Evolutionary conservation across 2,797 vertebrate species (phyloP).

Genomic region (Setipinna tenuifilis): DNA sequence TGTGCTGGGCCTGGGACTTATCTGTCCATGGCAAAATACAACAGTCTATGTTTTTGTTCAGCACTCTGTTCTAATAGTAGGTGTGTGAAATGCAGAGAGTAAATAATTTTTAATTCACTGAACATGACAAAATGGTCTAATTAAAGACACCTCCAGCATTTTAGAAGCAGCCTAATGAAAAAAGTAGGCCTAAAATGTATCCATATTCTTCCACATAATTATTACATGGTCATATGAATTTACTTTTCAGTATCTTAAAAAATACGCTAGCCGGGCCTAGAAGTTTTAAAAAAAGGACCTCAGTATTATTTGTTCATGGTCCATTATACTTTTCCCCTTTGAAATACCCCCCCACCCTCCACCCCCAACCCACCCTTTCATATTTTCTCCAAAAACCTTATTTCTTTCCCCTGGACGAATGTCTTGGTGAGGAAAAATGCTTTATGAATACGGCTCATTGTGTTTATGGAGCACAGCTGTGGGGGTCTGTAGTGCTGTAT

Average conservation of each 20-base stretch:
- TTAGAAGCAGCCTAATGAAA: neutral
- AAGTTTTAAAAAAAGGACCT: constrained; percentile 23
- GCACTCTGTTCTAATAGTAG: neutral
- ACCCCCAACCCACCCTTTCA: neutral
- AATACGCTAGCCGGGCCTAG: neutral
- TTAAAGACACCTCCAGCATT: neutral
- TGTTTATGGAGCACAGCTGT: constrained; percentile 34
- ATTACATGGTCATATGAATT: neutral
- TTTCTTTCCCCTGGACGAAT: constrained; percentile 25
- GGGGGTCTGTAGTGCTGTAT: constrained; percentile 28
- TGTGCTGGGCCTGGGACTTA: neutral
- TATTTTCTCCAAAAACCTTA: constrained; percentile 2
- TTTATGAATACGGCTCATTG: constrained; percentile 32
- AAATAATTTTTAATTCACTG: neutral
- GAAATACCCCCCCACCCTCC: neutral
- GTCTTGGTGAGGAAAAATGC: constrained; percentile 32
- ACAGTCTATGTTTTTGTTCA: neutral
- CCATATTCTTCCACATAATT: neutral
- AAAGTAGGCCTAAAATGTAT: neutral
- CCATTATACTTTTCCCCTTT: constrained; percentile 7
- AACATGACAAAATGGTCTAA: neutral
- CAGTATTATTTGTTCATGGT: constrained; percentile 47
- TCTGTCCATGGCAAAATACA: neutral
- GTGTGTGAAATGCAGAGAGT: neutral
- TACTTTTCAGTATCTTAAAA: neutral